A percentile compares a stretch with the other conserved stretches of the same genome.
phyloP scores from a whole-genome alignment of 2,888 invertebrate species.

The Morinoia aosen region DNA sequence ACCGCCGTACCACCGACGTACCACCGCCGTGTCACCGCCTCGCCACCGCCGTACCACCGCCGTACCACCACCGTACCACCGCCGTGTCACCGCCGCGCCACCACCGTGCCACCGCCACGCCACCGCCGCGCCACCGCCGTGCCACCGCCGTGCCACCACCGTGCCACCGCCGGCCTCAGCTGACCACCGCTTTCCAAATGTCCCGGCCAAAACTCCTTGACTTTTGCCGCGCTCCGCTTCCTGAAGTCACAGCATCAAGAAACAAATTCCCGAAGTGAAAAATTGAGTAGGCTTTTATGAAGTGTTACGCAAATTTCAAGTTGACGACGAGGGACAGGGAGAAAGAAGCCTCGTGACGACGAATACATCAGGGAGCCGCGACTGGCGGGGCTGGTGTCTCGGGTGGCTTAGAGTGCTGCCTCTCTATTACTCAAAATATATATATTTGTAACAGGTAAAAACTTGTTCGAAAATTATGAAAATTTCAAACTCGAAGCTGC shows the following conservation, averaged over 20 bases:
- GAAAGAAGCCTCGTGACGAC: background rate
- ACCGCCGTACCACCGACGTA: no score
- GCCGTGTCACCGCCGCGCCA: no score
- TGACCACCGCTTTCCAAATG: background rate
- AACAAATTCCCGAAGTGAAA: constrained; percentile 1
- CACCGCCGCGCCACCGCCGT: no score
- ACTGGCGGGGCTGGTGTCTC: background rate
- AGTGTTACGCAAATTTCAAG: background rate
- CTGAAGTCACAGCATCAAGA: background rate
- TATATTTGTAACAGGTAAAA: no score
- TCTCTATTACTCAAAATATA: background rate
- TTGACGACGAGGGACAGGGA: background rate
- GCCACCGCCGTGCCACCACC: no score
- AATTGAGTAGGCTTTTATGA: background rate
- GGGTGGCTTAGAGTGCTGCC: background rate
- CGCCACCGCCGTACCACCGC: no score
- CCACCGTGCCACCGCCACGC: no score
- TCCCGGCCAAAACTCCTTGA: background rate
- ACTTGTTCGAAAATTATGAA: no score
- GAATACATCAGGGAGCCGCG: constrained; percentile 1
- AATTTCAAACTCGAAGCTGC: no score
- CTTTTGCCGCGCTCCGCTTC: background rate
- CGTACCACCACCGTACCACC: no score
- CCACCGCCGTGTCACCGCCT: no score
- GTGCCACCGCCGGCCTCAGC: no score